phyloP scores from a whole-genome alignment of 2,888 invertebrate genomes.

The Melieria crassipennis region DNA sequence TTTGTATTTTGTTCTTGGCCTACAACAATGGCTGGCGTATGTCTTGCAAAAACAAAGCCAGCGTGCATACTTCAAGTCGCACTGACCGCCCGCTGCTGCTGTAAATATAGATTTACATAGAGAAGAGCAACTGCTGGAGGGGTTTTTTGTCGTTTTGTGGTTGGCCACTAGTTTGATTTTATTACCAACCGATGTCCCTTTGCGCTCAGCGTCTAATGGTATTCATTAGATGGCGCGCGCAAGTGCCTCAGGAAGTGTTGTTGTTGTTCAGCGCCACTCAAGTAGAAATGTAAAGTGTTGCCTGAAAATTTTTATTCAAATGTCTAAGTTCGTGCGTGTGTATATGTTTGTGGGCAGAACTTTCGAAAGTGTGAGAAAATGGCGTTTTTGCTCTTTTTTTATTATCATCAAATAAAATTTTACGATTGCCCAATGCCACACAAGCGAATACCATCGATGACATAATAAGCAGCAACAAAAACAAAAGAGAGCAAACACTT shows the following conservation, averaged over 20 bases:
- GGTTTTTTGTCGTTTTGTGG: neutral
- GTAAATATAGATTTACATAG: conserved; percentile 35
- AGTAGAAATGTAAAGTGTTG: no score
- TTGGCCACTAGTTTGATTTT: neutral
- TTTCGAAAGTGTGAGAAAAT: no score
- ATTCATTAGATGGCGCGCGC: conserved; percentile 26
- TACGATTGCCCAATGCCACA: conserved; percentile 14
- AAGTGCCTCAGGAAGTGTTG: no score
- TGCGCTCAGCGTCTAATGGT: conserved; percentile 22
- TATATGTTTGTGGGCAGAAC: neutral
- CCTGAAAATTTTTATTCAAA: no score
- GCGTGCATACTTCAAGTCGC: conserved; percentile 21
- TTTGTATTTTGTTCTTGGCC: neutral
- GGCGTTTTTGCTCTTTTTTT: neutral
- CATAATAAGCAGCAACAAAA: conserved; percentile 16
- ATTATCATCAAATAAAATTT: conserved; percentile 21
- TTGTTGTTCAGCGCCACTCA: no score
- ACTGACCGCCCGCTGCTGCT: conserved; percentile 14
- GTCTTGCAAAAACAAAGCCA: neutral
- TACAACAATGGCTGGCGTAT: no score
- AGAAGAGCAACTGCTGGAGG: conserved; percentile 2
- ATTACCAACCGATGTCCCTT: neutral
- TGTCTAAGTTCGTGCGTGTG: neutral
- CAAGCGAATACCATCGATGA: conserved; percentile 13
- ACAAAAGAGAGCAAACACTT: neutral